Evolutionary conservation across 2,888 invertebrate genomes (phyloP), one percentile per base, ranked within the genome.

Genomic region (Chesias legatella): DNA sequence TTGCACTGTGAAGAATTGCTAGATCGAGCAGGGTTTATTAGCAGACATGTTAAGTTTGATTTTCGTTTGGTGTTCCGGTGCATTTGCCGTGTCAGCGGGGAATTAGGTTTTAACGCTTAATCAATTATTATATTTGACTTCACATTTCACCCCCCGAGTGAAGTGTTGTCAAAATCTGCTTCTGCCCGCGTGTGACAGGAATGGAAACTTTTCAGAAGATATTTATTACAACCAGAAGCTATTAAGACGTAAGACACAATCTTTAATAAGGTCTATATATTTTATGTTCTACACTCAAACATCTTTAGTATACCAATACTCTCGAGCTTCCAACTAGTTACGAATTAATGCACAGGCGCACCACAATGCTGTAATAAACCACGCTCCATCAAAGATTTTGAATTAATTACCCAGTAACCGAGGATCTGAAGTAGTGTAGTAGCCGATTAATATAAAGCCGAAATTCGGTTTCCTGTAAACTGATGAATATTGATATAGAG

Each of bases 361-460:
- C 58, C 63, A 54, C 60, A 66, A 61, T 63, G 61, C 58, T 54
- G 60, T 70, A 73, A 73, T 75, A 76, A 70, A 75, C 70, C 67
- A 60, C 67, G 68, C 69, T 68, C 59, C 63, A 69, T 66, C 63
- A 68, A 67, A 76, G 73, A 75, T 79, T 73, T 64, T 73, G 81
- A 79, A 82, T 85, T 83, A 73, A 79, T 82, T 80, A 79, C 63
- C 56, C 73, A 82, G 79, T 81, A 79, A 68, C 62, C 49, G 58
- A 68, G 21, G 35, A n/a, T 39, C 13, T 22, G 6, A 28, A 1
- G 7, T 8, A 22, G n/a, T 30, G 20, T 20, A 20, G 7, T n/a
- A 2, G 8, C 7, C 8, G 9, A 17, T 5, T 17, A 34, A 32
- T 20, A 6, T 11, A 13, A 39, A 28, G 9, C 30, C 25, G 29